Base-by-base conservation (phyloP, 1,140 invertebrate genomes). In the Streblospio benedicti region DNA sequence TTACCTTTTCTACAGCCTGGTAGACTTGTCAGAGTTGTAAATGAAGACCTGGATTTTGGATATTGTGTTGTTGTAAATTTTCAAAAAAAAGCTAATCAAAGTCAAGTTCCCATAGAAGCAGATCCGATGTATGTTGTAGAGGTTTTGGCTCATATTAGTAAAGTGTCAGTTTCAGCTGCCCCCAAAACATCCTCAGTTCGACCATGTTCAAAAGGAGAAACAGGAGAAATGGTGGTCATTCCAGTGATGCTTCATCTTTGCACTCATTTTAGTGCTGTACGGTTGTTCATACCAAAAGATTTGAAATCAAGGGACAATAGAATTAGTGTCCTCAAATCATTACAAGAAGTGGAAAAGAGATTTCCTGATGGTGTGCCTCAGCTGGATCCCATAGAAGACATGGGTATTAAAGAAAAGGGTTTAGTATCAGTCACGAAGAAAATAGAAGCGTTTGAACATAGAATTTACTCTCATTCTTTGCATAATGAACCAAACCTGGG, bases 51-150 rank as follows among this genome's bases (percentile, higher is more conserved):
- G 59, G 87, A 93, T 72, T 98, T 93, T 77, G 94, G 93, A 65
- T 99, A 95, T 94, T 93, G 93, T 33, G 89, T 93, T 27, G 84
- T 98, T 44, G 83, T 99, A 0, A 96, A 94, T 76, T 96, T 93
- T 69, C 88, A 90, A 67, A 81, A 82, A 61, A 91, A 91, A 67
- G 80, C 85, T 60, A 80, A 78, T 60, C 69, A 77, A 60, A 75
- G 75, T 55, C 77, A 78, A 57, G 75, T 78, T 65, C n/a, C n/a
- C 9, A 9, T n/a, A 9, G 35, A 38, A 38, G 57, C 62, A 5
- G 71, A 73, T 12, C 66, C 76, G 32, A 68, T 73, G 9, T 85
- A 93, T 55, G 83, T 90, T 32, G 84, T 93, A 5, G 91, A 96
- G 70, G 84, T 92, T 12, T 74, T 96, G 47, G 74, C 96, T 4